Evolutionary conservation across 2,888 invertebrate genomes (phyloP), one percentile per base, ranked within the genome.

Genomic region (Andrena bucephala): DNA sequence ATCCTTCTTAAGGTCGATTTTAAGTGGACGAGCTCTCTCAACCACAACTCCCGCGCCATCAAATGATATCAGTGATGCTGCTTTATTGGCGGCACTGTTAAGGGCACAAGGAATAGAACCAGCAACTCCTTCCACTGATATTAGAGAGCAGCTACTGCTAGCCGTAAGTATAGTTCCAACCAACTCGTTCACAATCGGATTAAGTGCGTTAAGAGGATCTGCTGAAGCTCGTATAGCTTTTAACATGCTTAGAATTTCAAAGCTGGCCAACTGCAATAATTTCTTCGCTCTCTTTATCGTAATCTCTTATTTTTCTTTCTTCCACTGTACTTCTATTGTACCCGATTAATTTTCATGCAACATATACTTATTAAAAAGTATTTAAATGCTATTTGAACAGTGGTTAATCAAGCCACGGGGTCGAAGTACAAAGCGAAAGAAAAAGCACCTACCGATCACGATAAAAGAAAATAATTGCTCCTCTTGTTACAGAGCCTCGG

Each of bases 101-200:
- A 96, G 96, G 94, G 96, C 96, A 89, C 96, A 96, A 91, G 97
- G 97, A 57, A 96, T 97, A 87, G 96, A 96, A 77, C 97, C 97
- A 3, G 95, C 96, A n/a, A 96, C 96, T 81, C 96, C 96, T 87
- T 72, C 89, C 1, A 95, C 95, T 94, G 94, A 95, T 74, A 94
- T 96, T 90, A 95, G 95, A 89, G 95, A 95, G 89, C 95, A 96
- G 94, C 93, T 95, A 74, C 94, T 95, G 92, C 94, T 95, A 79
- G 94, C 95, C 92, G 96, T 96, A 94, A 95, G 95, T 95, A 20
- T n/a, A 8, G 10, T 50, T 60, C 42, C 1, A n/a, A 42, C 6
- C 20, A 42, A 42, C 24, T 6, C 13, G 13, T 20, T 33, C 20
- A 5, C 33, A 24, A 20, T 20, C 31, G 4, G 10, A 31, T 16